Evolutionary conservation across 92 coral and sea anemone species (phyloP).

Genomic region (Ricordea florida): DNA sequence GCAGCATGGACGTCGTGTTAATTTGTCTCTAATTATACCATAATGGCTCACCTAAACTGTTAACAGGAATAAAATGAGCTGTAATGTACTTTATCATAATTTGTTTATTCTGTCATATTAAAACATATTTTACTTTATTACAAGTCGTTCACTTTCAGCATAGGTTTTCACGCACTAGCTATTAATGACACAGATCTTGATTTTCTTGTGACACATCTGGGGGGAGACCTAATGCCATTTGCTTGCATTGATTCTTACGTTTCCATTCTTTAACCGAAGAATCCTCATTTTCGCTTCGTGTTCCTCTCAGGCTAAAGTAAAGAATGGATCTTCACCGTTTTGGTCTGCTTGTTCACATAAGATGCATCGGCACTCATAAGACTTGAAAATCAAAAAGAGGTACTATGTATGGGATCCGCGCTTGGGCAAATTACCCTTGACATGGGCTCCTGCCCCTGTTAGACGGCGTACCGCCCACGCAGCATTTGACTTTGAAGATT

Average conservation of each 20-base stretch:
- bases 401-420: no score
- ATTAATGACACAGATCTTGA: not conserved
- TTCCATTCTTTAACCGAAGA: slow-evolving; percentile 27
- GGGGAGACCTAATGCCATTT: not conserved
- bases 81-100: not conserved
- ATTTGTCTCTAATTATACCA: slow-evolving; percentile 2
- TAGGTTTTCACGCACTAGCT: not conserved
- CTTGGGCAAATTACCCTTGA: no score
- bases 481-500: no score
- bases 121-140: not conserved
- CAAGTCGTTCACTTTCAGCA: not conserved
- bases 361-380: no score
- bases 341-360: not conserved
- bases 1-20: not conserved
- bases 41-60: not conserved
- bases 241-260: not conserved
- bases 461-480: no score
- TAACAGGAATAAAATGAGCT: slow-evolving; percentile 5
- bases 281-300: slow-evolving; percentile 11
- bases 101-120: slow-evolving; percentile 1
- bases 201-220: not conserved
- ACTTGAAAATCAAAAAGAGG: no score
- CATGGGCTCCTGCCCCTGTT: no score
- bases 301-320: slow-evolving; percentile 2
- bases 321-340: slow-evolving; percentile 6